Evolutionary conservation across 2,797 vertebrate genomes (phyloP).

Genomic region (Australoheros facetus): DNA sequence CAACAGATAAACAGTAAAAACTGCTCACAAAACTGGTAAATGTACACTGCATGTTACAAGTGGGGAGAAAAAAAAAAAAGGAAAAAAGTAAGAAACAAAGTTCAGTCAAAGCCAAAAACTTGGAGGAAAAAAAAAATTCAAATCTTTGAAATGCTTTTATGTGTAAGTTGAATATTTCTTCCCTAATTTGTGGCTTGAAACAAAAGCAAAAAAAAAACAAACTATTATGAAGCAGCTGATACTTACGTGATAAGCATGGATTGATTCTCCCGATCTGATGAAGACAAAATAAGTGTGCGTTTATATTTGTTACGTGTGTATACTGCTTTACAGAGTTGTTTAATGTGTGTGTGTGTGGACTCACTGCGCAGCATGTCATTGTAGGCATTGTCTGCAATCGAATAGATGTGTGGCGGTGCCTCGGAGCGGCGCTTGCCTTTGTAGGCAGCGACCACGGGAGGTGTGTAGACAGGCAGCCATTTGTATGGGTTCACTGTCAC

Average conservation of each 20-base stretch:
- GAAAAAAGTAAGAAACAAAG: conserved; percentile 7
- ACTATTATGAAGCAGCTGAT: not conserved
- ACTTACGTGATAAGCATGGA: conserved; percentile 99
- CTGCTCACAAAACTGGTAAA: conserved; percentile 43
- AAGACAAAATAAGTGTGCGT: conserved; percentile 1
- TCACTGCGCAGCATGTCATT: conserved; percentile 95
- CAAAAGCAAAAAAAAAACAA: not conserved
- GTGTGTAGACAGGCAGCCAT: conserved; percentile 92
- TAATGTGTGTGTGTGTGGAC: conserved; percentile 38
- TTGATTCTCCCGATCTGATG: conserved; percentile 94
- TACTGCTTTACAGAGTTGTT: too few species aligned
- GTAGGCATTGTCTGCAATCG: conserved; percentile 92
- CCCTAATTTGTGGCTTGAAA: not conserved
- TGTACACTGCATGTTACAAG: conserved; percentile 25
- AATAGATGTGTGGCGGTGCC: conserved; percentile 90
- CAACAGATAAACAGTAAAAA: conserved; percentile 51
- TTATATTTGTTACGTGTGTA: not conserved
- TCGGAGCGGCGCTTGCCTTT: conserved; percentile 91
- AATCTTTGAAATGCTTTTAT: conserved; percentile 5
- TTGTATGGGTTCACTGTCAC: conserved; percentile 95
- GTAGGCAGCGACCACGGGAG: conserved; percentile 88
- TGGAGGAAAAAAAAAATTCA: conserved; percentile 6
- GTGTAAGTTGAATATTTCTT: not conserved
- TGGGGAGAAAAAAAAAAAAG: not conserved
- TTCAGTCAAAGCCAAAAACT: conserved; percentile 9